These are phyloP conservation scores for Taphrorychus bicolor DNA, from an alignment of 2,888 invertebrate genomes.

Conservation along the genomic window DNA sequence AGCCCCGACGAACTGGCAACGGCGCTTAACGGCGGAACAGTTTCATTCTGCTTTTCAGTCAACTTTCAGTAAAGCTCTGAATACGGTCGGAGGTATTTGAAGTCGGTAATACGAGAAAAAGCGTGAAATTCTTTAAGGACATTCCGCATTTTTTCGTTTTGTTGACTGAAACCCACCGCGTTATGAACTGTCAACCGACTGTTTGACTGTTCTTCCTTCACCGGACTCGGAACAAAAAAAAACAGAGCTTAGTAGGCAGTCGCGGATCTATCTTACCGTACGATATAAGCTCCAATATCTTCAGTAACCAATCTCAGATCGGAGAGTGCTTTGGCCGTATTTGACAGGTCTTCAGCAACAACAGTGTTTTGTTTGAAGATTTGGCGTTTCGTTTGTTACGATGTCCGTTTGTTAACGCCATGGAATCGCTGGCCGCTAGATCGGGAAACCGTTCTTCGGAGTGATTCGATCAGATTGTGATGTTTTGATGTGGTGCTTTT, in stretches of 20 bases:
- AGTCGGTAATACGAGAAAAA: not conserved
- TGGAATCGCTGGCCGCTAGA: constrained; percentile 5
- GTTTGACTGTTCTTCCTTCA: not conserved
- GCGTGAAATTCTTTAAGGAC: not conserved
- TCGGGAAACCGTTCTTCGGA: constrained; percentile 14
- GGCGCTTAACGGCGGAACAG: constrained; percentile 20
- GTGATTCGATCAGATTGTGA: constrained; percentile 3
- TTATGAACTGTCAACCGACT: not conserved
- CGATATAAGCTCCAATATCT: constrained; percentile 9
- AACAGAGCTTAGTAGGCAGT: too few species aligned
- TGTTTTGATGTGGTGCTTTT: not conserved
- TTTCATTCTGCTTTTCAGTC: constrained; percentile 41
- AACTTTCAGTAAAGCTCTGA: constrained; percentile 34
- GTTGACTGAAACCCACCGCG: not conserved
- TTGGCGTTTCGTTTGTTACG: constrained; percentile 22
- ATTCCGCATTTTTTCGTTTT: constrained; percentile 6
- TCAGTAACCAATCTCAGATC: constrained; percentile 21
- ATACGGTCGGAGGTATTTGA: not conserved
- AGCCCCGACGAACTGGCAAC: constrained; percentile 15
- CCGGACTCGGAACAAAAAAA: too few species aligned
- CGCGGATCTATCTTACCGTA: too few species aligned
- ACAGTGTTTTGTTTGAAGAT: constrained; percentile 28
- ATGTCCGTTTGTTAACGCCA: constrained; percentile 8
- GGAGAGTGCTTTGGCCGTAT: constrained; percentile 20
- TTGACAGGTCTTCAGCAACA: constrained; percentile 24